These are phyloP conservation scores for Vespertilio murinus DNA, from an alignment of 2,797 vertebrate genomes.

Conservation along the genomic window DNA sequence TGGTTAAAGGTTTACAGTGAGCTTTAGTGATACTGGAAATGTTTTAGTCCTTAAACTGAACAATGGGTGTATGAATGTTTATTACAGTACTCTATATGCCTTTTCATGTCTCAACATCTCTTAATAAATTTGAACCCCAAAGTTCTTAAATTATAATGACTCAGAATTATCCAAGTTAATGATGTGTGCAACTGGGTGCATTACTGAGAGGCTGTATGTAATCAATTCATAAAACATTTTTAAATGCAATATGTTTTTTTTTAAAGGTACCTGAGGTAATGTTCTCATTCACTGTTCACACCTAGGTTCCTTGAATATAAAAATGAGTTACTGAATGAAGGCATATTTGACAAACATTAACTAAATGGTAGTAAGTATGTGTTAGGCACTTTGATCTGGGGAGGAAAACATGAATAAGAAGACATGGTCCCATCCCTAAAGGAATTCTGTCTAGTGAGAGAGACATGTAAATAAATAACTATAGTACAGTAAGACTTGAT, in stretches of 20 bases:
- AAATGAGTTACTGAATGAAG: constrained; percentile 30
- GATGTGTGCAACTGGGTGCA: not conserved
- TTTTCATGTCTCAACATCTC: constrained; percentile 40
- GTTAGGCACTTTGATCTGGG: not conserved
- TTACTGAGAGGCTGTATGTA: constrained; percentile 1
- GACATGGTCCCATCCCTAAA: not conserved
- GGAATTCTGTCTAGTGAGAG: constrained; percentile 16
- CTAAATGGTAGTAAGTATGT: not conserved
- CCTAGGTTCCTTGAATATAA: not conserved
- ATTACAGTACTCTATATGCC: not conserved
- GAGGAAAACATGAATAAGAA: not conserved
- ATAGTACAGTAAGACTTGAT: not conserved
- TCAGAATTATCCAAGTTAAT: constrained; percentile 55
- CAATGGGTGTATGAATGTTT: not conserved
- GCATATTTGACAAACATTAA: not conserved
- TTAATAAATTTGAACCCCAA: constrained; percentile 40
- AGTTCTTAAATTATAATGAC: constrained; percentile 49
- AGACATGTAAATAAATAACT: constrained; percentile 9
- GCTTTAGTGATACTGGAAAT: not conserved
- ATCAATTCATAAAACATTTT: constrained; percentile 48
- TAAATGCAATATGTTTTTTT: constrained; percentile 26
- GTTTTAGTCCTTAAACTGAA: constrained; percentile 12
- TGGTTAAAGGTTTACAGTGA: not conserved
- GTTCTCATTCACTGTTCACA: constrained; percentile 37
- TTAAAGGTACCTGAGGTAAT: not conserved